Evolutionary conservation across 2,797 vertebrate species (phyloP).

Genomic region (Gila robusta): DNA sequence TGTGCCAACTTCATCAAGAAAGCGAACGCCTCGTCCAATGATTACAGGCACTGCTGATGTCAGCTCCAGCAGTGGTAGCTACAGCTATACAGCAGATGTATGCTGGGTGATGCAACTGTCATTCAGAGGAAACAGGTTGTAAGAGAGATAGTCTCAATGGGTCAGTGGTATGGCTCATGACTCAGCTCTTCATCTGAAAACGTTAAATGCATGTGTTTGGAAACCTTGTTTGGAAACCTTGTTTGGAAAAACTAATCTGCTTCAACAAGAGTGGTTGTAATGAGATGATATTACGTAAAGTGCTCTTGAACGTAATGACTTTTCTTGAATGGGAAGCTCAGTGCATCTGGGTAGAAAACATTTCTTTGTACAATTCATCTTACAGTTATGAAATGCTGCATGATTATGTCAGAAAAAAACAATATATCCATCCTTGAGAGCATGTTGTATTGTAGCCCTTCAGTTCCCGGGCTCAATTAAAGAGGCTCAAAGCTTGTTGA

Average conservation of each 20-base stretch:
- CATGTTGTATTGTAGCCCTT: constrained; percentile 9
- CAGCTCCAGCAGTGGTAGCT: constrained; percentile 28
- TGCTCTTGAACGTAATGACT: not conserved
- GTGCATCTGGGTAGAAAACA: not conserved
- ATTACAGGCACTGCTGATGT: constrained; percentile 45
- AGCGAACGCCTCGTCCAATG: constrained; percentile 36
- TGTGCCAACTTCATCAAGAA: constrained; percentile 49
- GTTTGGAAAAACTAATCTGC: constrained; percentile 1
- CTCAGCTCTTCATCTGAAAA: constrained; percentile 39
- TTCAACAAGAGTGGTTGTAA: constrained; percentile 31
- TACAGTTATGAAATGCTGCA: not conserved
- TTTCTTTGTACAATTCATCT: not conserved
- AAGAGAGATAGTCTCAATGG: constrained; percentile 3
- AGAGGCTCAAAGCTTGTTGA: not conserved
- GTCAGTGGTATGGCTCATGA: constrained; percentile 27
- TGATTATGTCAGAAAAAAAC: not conserved
- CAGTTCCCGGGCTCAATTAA: not conserved
- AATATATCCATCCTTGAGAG: constrained; percentile 3
- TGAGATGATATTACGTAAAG: constrained; percentile 18
- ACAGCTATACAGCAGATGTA: constrained; percentile 13
- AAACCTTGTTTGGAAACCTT: constrained; percentile 31
- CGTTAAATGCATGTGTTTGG: constrained; percentile 35
- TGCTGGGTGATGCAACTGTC: constrained; percentile 27
- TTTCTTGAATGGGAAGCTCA: not conserved
- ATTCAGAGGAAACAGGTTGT: constrained; percentile 24